Evolutionary conservation across 2,888 invertebrate species (phyloP), one percentile per base, ranked within the genome.

Genomic region (Diachrysia chrysitis): DNA sequence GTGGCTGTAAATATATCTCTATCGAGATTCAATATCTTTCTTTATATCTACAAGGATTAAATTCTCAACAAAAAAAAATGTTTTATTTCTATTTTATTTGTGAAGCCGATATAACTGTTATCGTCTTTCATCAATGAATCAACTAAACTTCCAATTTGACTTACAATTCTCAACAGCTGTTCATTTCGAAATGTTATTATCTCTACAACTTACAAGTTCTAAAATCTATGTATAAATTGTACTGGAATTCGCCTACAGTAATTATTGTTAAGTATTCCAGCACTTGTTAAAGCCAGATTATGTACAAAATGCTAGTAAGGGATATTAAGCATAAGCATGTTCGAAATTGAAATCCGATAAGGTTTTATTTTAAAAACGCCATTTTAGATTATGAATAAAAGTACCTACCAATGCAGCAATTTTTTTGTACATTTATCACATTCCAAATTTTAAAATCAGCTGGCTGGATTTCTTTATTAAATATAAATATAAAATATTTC

Each of bases 121-220:
- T 29, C 29, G 29, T 29, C 29, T 29, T 59, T 73, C 55, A 48
- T 58, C 51, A 62, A 77, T 67, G 48, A 62, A 65, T 21, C 55
- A 21, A 59, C 37, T 17, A 5, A 42, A 9, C 10, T 25, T n/a
- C n/a, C 54, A 58, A n/a, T n/a, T n/a, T 9, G 53, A 68, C 59
- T 61, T 67, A 69, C 46, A 78, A 77, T 23, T 57, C 46, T 76
- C 61, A 85, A 82, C 68, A 48, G 42, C 54, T 66, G 69, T 70
- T 56, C 59, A 65, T 73, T 70, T 58, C 63, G 73, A 54, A 61
- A 42, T 42, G n/a, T 42, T n/a, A n/a, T 7, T n/a, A 42, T 14
- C 16, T 5, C 63, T 60, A 57, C 65, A 60, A 58, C 73, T 64
- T 64, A 69, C 80, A 67, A 29, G 17, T 57, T 48, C n/a, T 16